phyloP scores from a whole-genome alignment of 2,113 vertebrate genomes.

The Macaca mulatta region DNA sequence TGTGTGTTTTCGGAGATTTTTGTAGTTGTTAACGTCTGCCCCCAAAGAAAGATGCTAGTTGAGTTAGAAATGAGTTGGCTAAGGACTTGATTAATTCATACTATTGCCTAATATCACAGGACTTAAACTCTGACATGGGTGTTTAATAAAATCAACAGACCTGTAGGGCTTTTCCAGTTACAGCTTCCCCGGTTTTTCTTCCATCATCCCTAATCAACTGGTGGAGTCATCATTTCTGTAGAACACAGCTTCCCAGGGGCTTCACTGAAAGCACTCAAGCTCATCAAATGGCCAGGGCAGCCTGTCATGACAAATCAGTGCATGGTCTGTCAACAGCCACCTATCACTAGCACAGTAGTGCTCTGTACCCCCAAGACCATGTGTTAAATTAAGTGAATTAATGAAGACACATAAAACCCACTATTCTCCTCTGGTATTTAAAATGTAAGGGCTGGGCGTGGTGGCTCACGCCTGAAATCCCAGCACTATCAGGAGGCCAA shows the following conservation, averaged over 20 bases:
- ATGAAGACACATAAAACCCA: not conserved
- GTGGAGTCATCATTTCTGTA: not conserved
- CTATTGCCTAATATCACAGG: not conserved
- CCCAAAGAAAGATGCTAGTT: not conserved
- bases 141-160: not conserved
- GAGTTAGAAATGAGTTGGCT: constrained; percentile 17
- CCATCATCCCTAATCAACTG: not conserved
- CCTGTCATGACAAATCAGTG: not conserved
- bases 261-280: not conserved
- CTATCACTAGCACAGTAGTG: not conserved
- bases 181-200: not conserved
- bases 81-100: not conserved
- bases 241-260: not conserved
- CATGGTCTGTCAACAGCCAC: not conserved
- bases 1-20: not conserved
- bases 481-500: no score
- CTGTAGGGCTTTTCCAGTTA: not conserved
- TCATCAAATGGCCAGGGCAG: not conserved
- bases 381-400: not conserved
- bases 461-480: no score
- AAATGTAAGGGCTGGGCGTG: not conserved
- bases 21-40: not conserved
- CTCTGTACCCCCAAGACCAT: not conserved
- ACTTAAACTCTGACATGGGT: not conserved
- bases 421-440: not conserved